These are phyloP conservation scores for Coendou prehensilis DNA, from an alignment of 2,797 vertebrate genomes.

Conservation along the genomic window DNA sequence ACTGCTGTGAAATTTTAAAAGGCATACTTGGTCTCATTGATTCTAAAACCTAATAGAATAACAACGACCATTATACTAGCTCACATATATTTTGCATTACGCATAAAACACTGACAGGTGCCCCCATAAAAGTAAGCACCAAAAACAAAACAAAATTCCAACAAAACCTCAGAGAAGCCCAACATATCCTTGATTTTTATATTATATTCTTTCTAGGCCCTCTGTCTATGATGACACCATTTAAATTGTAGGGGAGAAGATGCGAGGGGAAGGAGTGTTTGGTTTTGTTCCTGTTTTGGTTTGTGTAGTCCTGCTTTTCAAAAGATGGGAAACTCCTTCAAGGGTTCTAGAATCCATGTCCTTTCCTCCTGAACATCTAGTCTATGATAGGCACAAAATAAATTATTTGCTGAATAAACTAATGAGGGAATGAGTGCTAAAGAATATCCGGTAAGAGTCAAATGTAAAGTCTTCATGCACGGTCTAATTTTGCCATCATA, in stretches of 20 bases:
- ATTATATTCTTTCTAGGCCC: neutral
- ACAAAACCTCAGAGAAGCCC: neutral
- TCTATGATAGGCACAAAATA: neutral
- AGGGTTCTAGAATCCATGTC: neutral
- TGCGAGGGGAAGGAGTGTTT: neutral
- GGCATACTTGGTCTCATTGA: neutral
- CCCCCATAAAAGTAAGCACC: neutral
- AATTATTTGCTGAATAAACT: constrained; percentile 32
- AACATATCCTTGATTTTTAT: neutral
- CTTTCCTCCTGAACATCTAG: neutral
- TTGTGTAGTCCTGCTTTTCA: neutral
- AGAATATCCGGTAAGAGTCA: too few species aligned
- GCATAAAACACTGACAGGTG: neutral
- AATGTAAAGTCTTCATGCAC: neutral
- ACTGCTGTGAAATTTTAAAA: neutral
- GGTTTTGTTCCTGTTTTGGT: neutral
- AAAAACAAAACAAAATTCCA: neutral
- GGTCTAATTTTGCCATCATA: neutral
- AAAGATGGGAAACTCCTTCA: neutral
- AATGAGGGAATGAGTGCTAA: neutral
- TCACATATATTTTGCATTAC: neutral
- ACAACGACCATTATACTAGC: neutral
- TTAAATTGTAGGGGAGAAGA: neutral
- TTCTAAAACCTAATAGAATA: constrained; percentile 1
- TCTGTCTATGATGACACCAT: neutral